Percentiles rank a stretch among this genome's conserved stretches.
Conservation (phyloP, 2,797 vertebrate genomes). For the Poeciliopsis presidionis region DNA sequence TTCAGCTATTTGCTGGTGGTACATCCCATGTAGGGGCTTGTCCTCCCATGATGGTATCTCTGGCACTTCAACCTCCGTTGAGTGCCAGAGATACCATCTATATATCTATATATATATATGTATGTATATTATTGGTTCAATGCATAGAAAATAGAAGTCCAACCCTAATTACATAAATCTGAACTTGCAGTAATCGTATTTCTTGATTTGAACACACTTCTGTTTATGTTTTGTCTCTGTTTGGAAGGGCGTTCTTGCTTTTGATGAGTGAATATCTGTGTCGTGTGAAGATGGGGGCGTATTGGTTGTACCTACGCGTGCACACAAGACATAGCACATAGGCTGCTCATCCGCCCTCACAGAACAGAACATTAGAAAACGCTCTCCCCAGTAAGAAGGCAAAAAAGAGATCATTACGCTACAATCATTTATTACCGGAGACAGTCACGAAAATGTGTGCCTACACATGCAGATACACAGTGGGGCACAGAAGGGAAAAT, state of each 20-base stretch:
- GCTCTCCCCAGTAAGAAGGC: constrained; percentile 47
- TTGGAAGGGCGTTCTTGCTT: constrained; percentile 34
- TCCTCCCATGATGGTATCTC: no score
- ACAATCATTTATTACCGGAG: constrained; percentile 52
- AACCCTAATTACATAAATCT: not conserved
- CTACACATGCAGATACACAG: constrained; percentile 26
- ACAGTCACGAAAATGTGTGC: constrained; percentile 44
- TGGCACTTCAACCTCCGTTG: no score
- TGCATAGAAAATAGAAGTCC: not conserved
- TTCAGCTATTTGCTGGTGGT: no score
- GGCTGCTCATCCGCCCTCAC: constrained; percentile 46
- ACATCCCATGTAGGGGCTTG: no score
- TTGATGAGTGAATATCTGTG: constrained; percentile 39
- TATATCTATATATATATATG: no score
- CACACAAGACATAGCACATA: constrained; percentile 7
- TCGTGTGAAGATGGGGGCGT: constrained; percentile 38
- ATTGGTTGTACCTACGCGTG: not conserved
- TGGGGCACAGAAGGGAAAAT: constrained; percentile 9
- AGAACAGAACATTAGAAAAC: constrained; percentile 51
- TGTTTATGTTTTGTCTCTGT: not conserved
- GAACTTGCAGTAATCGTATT: not conserved
- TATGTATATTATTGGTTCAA: not conserved
- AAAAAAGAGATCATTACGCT: constrained; percentile 28
- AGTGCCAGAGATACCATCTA: no score
- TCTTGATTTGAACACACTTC: not conserved